phyloP scores from a whole-genome alignment of 2,797 vertebrate genomes.

The Melanogrammus aeglefinus region DNA sequence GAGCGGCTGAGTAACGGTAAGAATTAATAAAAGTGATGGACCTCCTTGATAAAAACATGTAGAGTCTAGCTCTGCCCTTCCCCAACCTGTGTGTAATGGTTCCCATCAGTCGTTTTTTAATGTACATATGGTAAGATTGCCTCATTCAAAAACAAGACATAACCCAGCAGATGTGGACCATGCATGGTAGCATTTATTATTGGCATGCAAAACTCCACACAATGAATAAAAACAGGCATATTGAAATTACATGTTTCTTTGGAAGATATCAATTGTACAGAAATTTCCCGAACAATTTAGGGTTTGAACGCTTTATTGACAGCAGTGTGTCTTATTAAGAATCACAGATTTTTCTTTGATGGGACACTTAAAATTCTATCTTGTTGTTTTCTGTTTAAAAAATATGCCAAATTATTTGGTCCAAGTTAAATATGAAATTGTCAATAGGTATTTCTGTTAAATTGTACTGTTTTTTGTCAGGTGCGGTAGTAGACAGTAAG shows the following conservation, averaged over 20 bases:
- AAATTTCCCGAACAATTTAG: slow-evolving; percentile 33
- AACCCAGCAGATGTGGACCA: slow-evolving; percentile 57
- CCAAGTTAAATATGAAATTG: not conserved
- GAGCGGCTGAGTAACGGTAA: not conserved
- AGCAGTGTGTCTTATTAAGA: slow-evolving; percentile 37
- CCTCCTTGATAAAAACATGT: not conserved
- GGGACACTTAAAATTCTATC: not conserved
- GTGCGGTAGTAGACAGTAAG: not conserved
- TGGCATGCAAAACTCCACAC: slow-evolving; percentile 76
- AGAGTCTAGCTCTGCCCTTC: too few relatives aligned
- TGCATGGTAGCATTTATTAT: slow-evolving; percentile 82
- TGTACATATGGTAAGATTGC: not conserved
- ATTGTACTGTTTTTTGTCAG: slow-evolving; percentile 48
- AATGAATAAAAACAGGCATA: slow-evolving; percentile 57
- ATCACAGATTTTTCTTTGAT: slow-evolving; percentile 16
- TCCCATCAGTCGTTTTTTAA: too few relatives aligned
- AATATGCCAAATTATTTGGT: slow-evolving; percentile 13
- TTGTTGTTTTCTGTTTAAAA: slow-evolving; percentile 15
- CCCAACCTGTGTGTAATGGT: too few relatives aligned
- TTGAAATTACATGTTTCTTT: slow-evolving; percentile 32
- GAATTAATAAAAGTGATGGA: not conserved
- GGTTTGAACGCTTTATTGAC: slow-evolving; percentile 51
- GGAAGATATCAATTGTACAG: slow-evolving; percentile 33
- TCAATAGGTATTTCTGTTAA: slow-evolving; percentile 35
- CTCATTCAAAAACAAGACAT: slow-evolving; percentile 7